Conservation (phyloP, 2,797 vertebrate genomes). For the Falco novaeseelandiae region DNA sequence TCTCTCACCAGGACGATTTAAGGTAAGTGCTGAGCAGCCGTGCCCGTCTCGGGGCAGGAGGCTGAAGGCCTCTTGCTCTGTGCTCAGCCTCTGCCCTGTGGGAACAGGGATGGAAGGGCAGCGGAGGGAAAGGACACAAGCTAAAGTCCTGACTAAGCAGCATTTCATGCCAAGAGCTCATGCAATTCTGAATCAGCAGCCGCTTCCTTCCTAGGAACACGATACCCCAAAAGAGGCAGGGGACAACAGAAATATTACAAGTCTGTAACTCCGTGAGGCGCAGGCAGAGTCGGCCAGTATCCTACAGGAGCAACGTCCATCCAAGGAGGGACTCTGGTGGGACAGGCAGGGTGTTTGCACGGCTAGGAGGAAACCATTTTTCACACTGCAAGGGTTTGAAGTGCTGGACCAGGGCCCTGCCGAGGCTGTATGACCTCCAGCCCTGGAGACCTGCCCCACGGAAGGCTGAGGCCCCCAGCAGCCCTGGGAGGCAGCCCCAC, state of each 20-base stretch:
- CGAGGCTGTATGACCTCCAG: background rate
- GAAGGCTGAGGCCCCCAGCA: background rate
- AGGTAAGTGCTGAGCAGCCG: accelerated
- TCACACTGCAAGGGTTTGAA: background rate
- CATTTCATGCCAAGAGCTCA: background rate
- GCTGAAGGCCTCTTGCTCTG: background rate
- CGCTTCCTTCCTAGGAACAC: background rate
- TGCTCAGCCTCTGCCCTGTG: background rate
- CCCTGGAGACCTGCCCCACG: background rate
- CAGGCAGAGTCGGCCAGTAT: background rate
- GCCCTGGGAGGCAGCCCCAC: background rate
- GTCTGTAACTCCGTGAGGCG: background rate
- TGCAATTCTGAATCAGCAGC: background rate
- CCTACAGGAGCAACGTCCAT: background rate
- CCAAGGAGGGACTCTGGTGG: background rate
- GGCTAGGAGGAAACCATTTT: background rate
- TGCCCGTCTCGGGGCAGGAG: background rate
- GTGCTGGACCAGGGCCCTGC: background rate
- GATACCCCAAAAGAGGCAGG: background rate
- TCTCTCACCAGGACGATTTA: background rate
- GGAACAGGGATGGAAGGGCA: background rate
- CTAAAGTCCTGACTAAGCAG: background rate
- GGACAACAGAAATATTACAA: background rate
- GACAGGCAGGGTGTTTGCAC: background rate
- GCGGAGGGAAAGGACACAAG: background rate